Conservation (phyloP, 2,113 vertebrate genomes). For the Limanda limanda region DNA sequence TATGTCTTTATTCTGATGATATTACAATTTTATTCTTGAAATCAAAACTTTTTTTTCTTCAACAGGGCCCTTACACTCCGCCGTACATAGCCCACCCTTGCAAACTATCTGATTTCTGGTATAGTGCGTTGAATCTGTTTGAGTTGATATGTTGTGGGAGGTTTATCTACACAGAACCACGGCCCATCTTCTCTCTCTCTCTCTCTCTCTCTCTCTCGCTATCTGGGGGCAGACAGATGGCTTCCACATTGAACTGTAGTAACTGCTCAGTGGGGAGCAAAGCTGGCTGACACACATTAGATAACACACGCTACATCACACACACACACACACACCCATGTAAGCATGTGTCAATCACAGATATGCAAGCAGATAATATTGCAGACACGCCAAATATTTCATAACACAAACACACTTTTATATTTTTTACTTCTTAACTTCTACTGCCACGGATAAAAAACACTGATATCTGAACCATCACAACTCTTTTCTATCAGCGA, state of each 20-base stretch:
- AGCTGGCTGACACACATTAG: slow-evolving; percentile 67
- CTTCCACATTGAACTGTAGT: slow-evolving; percentile 67
- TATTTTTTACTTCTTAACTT: slow-evolving; percentile 17
- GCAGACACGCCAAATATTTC: slow-evolving; percentile 16
- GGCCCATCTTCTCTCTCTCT: slow-evolving; percentile 38
- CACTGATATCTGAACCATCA: neutral
- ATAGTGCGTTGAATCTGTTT: no score
- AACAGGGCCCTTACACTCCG: no score
- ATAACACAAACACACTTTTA: slow-evolving; percentile 2
- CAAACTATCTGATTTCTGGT: no score
- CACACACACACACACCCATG: slow-evolving; percentile 20
- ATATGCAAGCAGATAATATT: slow-evolving; percentile 29
- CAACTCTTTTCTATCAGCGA: slow-evolving; percentile 25
- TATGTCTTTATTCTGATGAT: no score
- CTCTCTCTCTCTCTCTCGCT: slow-evolving; percentile 41
- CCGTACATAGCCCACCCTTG: no score
- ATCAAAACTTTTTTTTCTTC: no score
- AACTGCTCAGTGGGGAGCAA: slow-evolving; percentile 68
- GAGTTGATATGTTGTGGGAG: no score
- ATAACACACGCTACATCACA: slow-evolving; percentile 35
- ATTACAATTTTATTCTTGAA: no score
- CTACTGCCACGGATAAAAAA: slow-evolving; percentile 26
- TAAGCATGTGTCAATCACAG: slow-evolving; percentile 44
- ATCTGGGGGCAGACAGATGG: slow-evolving; percentile 69
- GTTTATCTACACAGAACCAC: neutral